phyloP scores from a whole-genome alignment of 2,113 vertebrate genomes.

The Noturus placidus region DNA sequence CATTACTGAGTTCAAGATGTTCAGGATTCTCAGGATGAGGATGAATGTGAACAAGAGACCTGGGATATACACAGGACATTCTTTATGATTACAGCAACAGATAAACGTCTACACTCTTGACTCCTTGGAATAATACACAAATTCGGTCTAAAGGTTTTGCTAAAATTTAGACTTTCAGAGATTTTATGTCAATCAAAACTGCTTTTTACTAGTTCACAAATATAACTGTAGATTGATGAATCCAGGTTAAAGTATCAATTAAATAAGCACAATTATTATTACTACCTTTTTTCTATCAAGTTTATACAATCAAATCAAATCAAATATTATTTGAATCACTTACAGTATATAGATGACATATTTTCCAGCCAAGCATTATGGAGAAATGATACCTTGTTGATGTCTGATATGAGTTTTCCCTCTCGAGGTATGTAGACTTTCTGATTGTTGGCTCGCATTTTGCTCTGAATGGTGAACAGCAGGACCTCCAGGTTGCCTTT shows the following conservation, averaged over 20 bases:
- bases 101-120: background rate
- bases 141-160: background rate
- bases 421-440: slow-evolving; percentile 98
- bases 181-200: background rate
- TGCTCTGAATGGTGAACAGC: slow-evolving; percentile 97
- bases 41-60: background rate
- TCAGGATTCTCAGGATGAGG: background rate
- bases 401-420: slow-evolving; percentile 96
- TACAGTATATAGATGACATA: background rate
- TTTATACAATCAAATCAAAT: background rate
- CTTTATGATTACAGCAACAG: background rate
- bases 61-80: background rate
- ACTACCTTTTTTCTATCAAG: no score
- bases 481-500: slow-evolving; percentile 96
- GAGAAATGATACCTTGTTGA: slow-evolving; percentile 83
- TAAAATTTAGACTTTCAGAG: background rate
- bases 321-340: background rate
- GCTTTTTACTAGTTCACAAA: background rate
- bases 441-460: slow-evolving; percentile 98
- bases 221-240: background rate
- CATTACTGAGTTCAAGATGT: background rate
- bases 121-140: background rate
- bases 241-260: background rate
- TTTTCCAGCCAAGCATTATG: background rate
- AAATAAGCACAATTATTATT: background rate